Evolutionary conservation across 1,140 invertebrate genomes (phyloP).

Genomic region (Stratiolaelaps scimitus): DNA sequence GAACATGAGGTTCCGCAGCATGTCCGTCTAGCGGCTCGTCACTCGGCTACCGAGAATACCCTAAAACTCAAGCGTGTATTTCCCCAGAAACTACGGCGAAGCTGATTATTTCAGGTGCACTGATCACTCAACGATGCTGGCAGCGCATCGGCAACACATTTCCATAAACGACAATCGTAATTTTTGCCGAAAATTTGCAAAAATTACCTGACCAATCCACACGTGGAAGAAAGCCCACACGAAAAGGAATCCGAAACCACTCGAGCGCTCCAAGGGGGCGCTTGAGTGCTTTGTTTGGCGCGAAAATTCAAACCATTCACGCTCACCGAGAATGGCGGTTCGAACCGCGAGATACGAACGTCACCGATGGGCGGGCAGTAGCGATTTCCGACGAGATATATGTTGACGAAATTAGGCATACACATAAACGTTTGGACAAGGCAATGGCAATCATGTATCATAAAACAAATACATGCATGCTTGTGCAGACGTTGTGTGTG

Average conservation of each 20-base stretch:
- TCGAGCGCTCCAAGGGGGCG: neutral
- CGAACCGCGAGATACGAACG: no score
- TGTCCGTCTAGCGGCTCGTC: neutral
- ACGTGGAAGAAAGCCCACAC: constrained; percentile 25
- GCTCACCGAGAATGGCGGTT: no score
- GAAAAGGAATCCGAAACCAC: constrained; percentile 28
- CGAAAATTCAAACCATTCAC: neutral
- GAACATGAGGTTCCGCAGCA: neutral
- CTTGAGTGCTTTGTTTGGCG: neutral
- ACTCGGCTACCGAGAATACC: neutral
- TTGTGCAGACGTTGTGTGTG: no score
- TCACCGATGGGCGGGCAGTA: no score
- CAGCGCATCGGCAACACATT: neutral
- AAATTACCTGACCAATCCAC: constrained; percentile 7
- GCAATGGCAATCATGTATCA: no score
- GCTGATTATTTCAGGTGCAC: no score
- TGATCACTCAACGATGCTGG: no score
- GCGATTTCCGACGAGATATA: no score
- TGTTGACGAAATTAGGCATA: no score
- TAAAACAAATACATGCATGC: no score
- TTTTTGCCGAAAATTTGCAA: neutral
- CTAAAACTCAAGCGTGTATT: neutral
- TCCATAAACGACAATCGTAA: neutral
- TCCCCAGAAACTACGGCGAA: neutral
- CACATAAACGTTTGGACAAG: no score